These are phyloP conservation scores for Drosophila nr. fundita DNA, from an alignment of 2,888 invertebrate genomes.

Conservation along the genomic window DNA sequence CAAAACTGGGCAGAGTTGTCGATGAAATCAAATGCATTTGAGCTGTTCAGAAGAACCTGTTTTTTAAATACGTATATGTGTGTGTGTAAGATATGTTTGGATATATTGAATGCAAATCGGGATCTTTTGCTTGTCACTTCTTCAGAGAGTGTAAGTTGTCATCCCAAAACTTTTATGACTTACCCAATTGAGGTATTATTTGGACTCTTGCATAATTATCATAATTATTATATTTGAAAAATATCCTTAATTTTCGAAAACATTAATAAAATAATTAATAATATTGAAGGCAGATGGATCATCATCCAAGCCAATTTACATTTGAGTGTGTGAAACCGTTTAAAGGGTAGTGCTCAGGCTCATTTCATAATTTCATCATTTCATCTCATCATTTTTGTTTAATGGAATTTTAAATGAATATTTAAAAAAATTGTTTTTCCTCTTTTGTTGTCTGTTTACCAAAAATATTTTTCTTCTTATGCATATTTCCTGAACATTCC, in stretches of 20 bases:
- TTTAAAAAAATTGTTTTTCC: not conserved
- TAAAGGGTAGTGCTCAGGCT: not conserved
- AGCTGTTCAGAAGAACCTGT: not conserved
- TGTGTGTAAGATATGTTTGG: not conserved
- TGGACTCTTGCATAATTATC: not conserved
- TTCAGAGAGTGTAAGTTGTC: not conserved
- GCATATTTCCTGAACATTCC: too few species aligned
- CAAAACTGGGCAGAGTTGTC: not conserved
- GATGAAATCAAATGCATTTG: not conserved
- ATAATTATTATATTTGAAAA: not conserved
- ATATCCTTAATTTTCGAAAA: too few species aligned
- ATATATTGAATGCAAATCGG: not conserved
- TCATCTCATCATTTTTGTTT: too few species aligned
- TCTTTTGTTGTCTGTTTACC: not conserved
- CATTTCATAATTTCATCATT: too few species aligned
- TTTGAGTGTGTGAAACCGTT: not conserved
- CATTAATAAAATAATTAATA: too few species aligned
- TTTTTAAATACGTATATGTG: not conserved
- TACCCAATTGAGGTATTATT: not conserved
- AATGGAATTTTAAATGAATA: not conserved
- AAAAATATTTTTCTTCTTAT: not conserved
- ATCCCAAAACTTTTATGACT: not conserved
- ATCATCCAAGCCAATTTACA: not conserved
- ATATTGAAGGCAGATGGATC: not conserved
- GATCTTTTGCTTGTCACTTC: not conserved